Evolutionary conservation across 1,140 invertebrate species (phyloP).

Genomic region (Drosophila arawakana): DNA sequence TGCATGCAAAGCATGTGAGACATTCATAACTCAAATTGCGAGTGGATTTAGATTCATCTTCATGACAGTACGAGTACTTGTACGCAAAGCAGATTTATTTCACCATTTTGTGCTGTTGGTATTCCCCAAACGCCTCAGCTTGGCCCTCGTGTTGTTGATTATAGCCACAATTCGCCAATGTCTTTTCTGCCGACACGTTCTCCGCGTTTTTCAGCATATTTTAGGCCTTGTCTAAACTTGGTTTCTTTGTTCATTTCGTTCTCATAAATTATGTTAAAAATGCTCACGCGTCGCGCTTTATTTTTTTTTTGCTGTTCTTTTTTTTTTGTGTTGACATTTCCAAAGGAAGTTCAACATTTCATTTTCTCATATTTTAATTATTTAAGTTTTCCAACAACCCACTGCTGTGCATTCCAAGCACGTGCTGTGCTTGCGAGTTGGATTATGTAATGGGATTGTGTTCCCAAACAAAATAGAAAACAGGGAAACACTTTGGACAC

Average conservation of each 20-base stretch:
- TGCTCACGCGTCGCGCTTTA: constrained; percentile 22
- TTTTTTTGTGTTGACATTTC: constrained; percentile 2
- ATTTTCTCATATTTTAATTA: constrained; percentile 36
- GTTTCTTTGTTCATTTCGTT: constrained; percentile 24
- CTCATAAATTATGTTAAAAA: constrained; percentile 38
- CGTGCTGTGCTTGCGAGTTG: constrained; percentile 4
- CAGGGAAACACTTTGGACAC: neutral
- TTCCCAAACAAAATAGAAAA: neutral
- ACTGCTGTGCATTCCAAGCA: constrained; percentile 21
- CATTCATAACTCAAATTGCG: constrained; percentile 28
- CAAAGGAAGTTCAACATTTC: constrained; percentile 11
- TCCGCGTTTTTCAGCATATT: neutral
- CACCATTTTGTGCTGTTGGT: neutral
- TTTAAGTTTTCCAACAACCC: constrained; percentile 23
- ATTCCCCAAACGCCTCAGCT: constrained; percentile 11
- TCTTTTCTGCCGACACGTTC: constrained; percentile 19
- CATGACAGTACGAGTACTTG: neutral
- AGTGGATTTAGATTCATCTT: constrained; percentile 27
- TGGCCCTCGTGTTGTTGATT: constrained; percentile 14
- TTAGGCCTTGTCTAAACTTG: constrained; percentile 12
- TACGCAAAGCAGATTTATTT: constrained; percentile 38
- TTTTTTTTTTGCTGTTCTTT: constrained; percentile 5
- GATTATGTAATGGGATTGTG: constrained; percentile 22
- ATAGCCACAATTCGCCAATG: constrained; percentile 1
- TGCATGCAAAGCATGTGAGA: constrained; percentile 20